phyloP scores from a whole-genome alignment of 2,797 vertebrate genomes.

The Myiothlypis chrysogaster region DNA sequence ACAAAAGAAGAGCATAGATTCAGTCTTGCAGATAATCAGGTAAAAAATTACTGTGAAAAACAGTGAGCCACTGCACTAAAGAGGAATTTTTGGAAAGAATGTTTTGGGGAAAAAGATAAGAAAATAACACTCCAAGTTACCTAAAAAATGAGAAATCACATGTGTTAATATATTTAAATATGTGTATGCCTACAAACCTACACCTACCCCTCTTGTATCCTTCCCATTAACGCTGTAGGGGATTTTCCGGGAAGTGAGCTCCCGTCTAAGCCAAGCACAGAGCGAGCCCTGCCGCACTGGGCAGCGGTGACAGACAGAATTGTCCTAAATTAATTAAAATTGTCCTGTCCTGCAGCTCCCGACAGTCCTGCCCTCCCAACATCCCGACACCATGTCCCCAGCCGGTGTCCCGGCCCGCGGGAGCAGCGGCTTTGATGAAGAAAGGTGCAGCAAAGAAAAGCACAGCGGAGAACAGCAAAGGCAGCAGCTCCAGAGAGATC shows the following conservation, averaged over 20 bases:
- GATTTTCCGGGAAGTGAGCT: background rate
- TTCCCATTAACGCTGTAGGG: rapidly evolving
- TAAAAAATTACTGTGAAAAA: background rate
- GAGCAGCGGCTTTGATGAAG: rapidly evolving
- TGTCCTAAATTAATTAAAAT: background rate
- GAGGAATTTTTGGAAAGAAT: background rate
- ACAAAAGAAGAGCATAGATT: background rate
- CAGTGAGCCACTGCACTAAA: background rate
- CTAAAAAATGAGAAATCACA: background rate
- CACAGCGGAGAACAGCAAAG: no score
- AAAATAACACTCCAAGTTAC: background rate
- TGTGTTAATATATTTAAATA: background rate
- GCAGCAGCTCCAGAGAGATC: background rate
- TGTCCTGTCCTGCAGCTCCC: rapidly evolving
- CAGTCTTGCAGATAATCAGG: background rate
- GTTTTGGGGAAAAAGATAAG: background rate
- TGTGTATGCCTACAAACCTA: background rate
- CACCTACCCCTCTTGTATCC: rapidly evolving
- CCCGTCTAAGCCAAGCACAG: rapidly evolving
- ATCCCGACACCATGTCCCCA: rapidly evolving
- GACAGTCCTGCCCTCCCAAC: no score
- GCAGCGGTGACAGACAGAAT: rapidly evolving
- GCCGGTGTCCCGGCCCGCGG: rapidly evolving
- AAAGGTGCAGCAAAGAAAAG: rapidly evolving
- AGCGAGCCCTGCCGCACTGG: rapidly evolving